These are phyloP conservation scores for Corythornis cristatus DNA, from an alignment of 2,113 vertebrate species.

Conservation along the genomic window DNA sequence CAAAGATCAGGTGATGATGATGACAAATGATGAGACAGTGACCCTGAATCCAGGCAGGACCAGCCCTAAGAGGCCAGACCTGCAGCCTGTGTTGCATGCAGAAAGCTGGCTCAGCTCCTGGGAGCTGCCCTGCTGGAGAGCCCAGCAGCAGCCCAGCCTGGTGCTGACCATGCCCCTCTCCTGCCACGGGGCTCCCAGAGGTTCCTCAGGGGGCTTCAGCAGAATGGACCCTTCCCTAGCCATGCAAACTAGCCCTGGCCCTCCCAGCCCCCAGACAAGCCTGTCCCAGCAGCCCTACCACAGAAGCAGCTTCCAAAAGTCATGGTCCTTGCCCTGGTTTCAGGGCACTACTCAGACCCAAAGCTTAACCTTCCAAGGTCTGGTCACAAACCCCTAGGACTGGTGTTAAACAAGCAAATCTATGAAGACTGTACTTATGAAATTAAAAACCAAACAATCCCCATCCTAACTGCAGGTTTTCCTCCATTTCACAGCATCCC, in stretches of 20 bases:
- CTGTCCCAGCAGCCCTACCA: neutral
- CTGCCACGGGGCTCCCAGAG: neutral
- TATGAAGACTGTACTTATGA: neutral
- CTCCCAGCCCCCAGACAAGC: neutral
- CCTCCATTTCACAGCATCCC: neutral
- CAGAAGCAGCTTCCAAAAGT: neutral
- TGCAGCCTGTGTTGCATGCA: neutral
- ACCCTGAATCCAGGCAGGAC: neutral
- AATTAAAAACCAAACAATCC: neutral
- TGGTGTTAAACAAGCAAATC: neutral
- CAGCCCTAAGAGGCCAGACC: neutral
- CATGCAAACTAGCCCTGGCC: neutral
- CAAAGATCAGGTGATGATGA: neutral
- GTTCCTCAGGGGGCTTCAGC: neutral
- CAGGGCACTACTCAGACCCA: neutral
- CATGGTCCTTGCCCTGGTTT: accelerated
- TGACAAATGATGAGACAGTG: accelerated
- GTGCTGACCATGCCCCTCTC: neutral
- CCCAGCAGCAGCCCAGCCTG: neutral
- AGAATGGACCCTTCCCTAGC: neutral
- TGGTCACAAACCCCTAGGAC: neutral
- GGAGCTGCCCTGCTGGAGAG: neutral
- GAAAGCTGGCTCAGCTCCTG: neutral
- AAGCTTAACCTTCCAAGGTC: neutral
- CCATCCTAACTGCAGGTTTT: neutral